These are phyloP conservation scores for Zaprionus ornatus DNA, from an alignment of 1,140 invertebrate species.

Conservation along the genomic window DNA sequence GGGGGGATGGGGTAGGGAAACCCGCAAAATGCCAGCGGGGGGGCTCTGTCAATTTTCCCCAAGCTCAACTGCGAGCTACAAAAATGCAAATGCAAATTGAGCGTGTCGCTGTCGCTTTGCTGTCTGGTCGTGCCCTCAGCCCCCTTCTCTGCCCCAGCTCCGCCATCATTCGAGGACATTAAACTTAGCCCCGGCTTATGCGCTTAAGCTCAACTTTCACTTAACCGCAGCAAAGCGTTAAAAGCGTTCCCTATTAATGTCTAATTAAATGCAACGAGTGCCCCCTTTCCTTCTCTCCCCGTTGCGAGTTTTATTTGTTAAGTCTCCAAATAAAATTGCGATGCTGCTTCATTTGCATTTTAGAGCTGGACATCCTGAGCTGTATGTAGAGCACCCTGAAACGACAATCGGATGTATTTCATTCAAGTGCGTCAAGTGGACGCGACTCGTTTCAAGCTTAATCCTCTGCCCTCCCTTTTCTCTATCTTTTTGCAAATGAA, in stretches of 20 bases:
- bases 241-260: slow-evolving; percentile 61
- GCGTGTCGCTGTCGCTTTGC: slow-evolving; percentile 27
- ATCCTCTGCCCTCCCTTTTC: background rate
- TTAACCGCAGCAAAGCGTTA: slow-evolving; percentile 65
- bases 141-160: background rate
- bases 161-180: slow-evolving; percentile 43
- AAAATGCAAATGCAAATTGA: slow-evolving; percentile 72
- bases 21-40: slow-evolving; percentile 17
- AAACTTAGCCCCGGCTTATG: slow-evolving; percentile 69
- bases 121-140: background rate
- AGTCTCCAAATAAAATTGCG: slow-evolving; percentile 47
- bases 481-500: background rate
- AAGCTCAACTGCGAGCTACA: slow-evolving; percentile 10
- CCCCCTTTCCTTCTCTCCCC: background rate
- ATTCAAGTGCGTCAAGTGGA: slow-evolving; percentile 47
- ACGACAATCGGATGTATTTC: slow-evolving; percentile 79
- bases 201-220: slow-evolving; percentile 72
- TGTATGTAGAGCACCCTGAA: slow-evolving; percentile 32
- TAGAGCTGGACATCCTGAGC: slow-evolving; percentile 59
- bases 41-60: slow-evolving; percentile 22
- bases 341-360: slow-evolving; percentile 72
- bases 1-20: background rate
- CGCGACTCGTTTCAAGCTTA: slow-evolving; percentile 23
- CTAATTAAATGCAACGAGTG: slow-evolving; percentile 73
- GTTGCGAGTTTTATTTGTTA: slow-evolving; percentile 22